Evolutionary conservation across 2,113 vertebrate species (phyloP), one percentile per base, ranked within the genome.

Genomic region (Gymnorhina tibicen): DNA sequence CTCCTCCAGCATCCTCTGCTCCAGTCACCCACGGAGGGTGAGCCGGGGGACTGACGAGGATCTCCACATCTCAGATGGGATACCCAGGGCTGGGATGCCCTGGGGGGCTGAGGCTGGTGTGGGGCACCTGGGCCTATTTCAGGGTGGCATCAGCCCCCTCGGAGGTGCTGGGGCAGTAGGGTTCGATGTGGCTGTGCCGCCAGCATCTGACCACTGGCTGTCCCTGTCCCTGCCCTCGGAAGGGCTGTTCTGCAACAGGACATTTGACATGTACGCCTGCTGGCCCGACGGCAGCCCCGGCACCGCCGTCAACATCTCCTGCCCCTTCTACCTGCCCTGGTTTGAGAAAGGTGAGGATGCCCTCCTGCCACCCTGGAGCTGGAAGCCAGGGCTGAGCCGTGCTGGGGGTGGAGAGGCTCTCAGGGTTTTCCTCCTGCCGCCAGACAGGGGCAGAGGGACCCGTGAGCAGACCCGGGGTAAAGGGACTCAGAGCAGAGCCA

Each of bases 281-380:
- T 99, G 98, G 98, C 98, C 98, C 1, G 98, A 99, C 4, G 93
- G 98, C 11, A 97, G 96, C 55, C 98, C 98, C 0, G 98, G 97
- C 53, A 91, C 93, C 2, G 10, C 94, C 1, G 96, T 98, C 63
- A 99, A 98, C 8, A 87, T 99, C 44, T 98, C 98, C 69, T 99
- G 98, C 60, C 98, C 98, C 33, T 98, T 97, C 93, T 99, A 98
- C 94, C 93, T 99, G 82, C 98, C 98, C 50, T 99, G 98, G 98
- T 98, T 97, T 85, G 96, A 98, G 74, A 98, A 98, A 98, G 98
- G 98, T 99, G 96, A 97, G 26, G 19, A 17, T 63, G n/a, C n/a
- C 13, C 56, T 27, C 46, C 52, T 27, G 67, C 62, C 58, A 17
- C 2, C 35, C 55, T 1, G 0, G 28, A 13, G 27, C 46, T 41